These are phyloP conservation scores for Merluccius polli DNA, from an alignment of 2,797 vertebrate genomes.

Conservation along the genomic window DNA sequence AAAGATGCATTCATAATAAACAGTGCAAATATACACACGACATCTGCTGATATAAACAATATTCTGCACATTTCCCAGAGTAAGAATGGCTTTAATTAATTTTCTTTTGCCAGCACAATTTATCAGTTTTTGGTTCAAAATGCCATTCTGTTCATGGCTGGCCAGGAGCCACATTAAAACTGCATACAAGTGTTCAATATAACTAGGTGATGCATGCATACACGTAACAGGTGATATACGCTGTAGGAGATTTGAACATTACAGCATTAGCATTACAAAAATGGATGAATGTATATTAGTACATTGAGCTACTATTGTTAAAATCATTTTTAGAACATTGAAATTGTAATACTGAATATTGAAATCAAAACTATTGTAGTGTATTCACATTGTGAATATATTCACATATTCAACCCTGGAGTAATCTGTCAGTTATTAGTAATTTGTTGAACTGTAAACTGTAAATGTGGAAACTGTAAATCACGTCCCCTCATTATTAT, in stretches of 20 bases:
- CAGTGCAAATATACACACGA: not conserved
- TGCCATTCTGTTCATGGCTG: not conserved
- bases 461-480: too few species aligned
- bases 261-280: not conserved
- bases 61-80: constrained; percentile 6
- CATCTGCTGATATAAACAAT: not conserved
- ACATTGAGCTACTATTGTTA: too few species aligned
- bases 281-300: too few species aligned
- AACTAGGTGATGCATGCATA: not conserved
- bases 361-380: not conserved
- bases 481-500: too few species aligned
- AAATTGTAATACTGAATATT: not conserved
- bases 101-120: not conserved
- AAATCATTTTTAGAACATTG: not conserved
- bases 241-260: not conserved
- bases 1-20: not conserved
- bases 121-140: not conserved
- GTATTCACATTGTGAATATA: not conserved
- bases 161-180: not conserved
- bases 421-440: not conserved
- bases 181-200: not conserved
- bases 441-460: not conserved
- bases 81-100: not conserved
- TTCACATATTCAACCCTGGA: not conserved
- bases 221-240: not conserved